Evolutionary conservation across 2,113 vertebrate genomes (phyloP).

Genomic region (Bothrops jararaca): DNA sequence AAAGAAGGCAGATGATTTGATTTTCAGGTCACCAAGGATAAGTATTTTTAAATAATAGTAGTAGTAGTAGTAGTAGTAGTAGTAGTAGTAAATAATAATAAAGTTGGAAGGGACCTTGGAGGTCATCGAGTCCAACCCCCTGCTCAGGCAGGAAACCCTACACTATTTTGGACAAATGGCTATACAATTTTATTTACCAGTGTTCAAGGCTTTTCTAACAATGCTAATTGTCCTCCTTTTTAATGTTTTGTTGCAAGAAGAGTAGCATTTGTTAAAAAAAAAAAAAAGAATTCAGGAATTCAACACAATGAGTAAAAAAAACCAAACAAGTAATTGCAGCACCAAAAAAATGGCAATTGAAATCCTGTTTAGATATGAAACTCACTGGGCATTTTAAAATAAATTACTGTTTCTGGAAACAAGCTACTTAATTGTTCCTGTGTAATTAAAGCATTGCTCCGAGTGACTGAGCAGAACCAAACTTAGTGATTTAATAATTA

Average conservation of each 20-base stretch:
- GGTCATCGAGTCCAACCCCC: no score
- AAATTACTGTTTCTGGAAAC: neutral
- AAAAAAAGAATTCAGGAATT: neutral
- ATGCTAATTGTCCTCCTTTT: neutral
- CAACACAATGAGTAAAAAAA: neutral
- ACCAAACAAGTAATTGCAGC: neutral
- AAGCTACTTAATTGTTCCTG: neutral
- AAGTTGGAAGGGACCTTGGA: no score
- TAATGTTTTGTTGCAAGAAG: neutral
- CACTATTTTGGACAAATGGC: no score
- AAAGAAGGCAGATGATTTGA: neutral
- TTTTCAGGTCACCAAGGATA: neutral
- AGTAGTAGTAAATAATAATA: no score
- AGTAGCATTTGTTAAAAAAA: neutral
- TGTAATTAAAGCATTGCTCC: neutral
- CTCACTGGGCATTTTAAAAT: neutral
- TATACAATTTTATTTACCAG: neutral
- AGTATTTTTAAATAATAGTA: neutral
- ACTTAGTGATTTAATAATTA: neutral
- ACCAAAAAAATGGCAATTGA: neutral
- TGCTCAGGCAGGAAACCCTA: no score
- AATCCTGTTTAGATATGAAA: neutral
- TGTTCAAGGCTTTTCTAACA: neutral
- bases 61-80: no score
- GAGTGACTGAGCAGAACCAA: neutral